Evolutionary conservation across 1,140 invertebrate species (phyloP).

Genomic region (Semibalanus balanoides): DNA sequence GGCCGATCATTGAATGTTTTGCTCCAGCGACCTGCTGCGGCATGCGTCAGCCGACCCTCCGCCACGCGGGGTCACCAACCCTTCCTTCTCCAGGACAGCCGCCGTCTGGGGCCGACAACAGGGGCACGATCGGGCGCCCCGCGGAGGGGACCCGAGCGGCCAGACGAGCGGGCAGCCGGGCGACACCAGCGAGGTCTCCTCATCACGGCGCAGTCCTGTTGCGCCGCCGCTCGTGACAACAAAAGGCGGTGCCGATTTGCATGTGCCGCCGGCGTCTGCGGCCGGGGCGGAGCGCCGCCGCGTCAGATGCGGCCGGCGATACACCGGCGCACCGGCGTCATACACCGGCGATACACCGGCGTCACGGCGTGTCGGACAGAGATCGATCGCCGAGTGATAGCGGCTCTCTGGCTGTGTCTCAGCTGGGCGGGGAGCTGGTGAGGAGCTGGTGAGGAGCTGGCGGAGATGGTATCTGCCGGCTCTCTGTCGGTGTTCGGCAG

Average conservation of each 20-base stretch:
- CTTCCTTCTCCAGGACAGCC: not conserved
- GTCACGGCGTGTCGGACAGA: no score
- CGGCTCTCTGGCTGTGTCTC: no score
- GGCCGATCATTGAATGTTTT: not conserved
- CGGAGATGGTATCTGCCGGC: not conserved
- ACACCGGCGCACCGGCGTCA: not conserved
- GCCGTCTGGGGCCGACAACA: not conserved
- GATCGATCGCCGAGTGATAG: no score
- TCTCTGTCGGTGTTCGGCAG: no score
- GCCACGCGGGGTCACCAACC: not conserved
- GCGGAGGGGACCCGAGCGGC: no score
- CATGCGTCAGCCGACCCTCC: not conserved
- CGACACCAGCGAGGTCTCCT: no score
- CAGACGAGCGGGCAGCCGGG: no score
- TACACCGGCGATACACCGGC: no score
- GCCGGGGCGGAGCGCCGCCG: no score
- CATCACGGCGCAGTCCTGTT: not conserved
- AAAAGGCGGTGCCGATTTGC: not conserved
- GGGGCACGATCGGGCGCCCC: not conserved
- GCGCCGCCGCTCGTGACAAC: not conserved
- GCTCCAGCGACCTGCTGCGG: not conserved
- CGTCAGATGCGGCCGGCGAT: not conserved
- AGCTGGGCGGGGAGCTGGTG: no score
- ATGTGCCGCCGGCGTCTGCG: not conserved
- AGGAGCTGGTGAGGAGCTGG: no score